Percentiles rank a stretch among this genome's conserved stretches.
Conservation (phyloP, 2,888 invertebrate species). For the Sinhomidia bicolor region DNA sequence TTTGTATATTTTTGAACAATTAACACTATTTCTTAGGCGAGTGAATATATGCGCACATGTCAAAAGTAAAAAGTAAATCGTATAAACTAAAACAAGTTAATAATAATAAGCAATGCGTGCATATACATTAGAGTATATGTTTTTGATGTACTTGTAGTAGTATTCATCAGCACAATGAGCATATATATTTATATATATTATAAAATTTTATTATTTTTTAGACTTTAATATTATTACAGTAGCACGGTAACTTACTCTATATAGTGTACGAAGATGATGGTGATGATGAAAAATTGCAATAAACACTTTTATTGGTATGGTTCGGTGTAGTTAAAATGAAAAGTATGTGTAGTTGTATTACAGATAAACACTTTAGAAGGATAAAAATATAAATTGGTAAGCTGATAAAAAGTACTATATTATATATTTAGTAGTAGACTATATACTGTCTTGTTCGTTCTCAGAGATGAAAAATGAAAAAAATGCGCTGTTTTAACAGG, state of each 20-base stretch:
- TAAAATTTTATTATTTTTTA: neutral
- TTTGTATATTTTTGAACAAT: conserved; percentile 17
- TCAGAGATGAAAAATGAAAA: conserved; percentile 21
- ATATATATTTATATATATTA: neutral
- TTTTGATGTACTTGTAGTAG: conserved; percentile 33
- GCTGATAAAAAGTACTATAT: conserved; percentile 8
- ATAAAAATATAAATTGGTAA: neutral
- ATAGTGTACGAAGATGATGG: neutral
- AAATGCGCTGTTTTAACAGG: conserved; percentile 7
- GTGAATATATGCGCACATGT: conserved; percentile 17
- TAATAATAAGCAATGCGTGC: conserved; percentile 11
- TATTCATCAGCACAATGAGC: conserved; percentile 26
- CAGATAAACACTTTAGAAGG: conserved; percentile 14
- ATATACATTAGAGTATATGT: neutral
- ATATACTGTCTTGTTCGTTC: conserved; percentile 20
- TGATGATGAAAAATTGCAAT: conserved; percentile 19
- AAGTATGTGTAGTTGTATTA: conserved; percentile 4
- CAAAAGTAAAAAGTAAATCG: conserved; percentile 11
- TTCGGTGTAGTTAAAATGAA: conserved; percentile 21
- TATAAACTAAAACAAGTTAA: neutral
- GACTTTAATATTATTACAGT: neutral
- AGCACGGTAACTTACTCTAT: neutral
- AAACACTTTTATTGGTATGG: conserved; percentile 1
- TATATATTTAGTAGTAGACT: neutral
- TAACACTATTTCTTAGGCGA: conserved; percentile 29